Evolutionary conservation across 2,888 invertebrate species (phyloP), one percentile per base, ranked within the genome.

Genomic region (Sussaba pulchella): DNA sequence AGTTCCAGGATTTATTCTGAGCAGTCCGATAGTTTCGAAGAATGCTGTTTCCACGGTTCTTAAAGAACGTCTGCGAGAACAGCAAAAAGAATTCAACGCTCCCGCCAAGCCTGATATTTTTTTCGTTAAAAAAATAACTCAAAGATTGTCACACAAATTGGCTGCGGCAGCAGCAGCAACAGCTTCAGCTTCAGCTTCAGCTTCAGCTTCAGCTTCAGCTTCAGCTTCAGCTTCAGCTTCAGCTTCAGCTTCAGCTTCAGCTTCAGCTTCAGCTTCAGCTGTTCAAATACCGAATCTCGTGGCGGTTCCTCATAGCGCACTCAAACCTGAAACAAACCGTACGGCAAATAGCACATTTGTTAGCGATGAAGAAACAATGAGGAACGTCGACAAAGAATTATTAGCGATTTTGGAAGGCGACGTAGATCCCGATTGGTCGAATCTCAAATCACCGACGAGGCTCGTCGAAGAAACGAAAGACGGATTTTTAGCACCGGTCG

Each of bases 361-460:
- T 14, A 72, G 24, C 64, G 84, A 82, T 45, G 19, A 74, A 43
- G 80, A 84, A n/a, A n/a, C n/a, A n/a, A n/a, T n/a, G n/a, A n/a
- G 81, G 84, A 77, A 67, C 79, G 73, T 89, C 88, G 93, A 94
- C 85, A 93, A 93, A 14, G 94, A 94, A 83, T 87, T 94, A 24
- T 86, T 94, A 12, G 94, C 94, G 0, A 94, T 94, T 83, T 88
- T 94, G 14, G 94, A 94, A 88, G 94, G 94, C 36, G 93, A 94
- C 50, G 93, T 92, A 6, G 94, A 93, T 83, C 92, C 91, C 1
- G 92, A 92, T 63, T 92, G 92, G 92, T 90, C 92, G 0, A 90
- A 92, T 76, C 84, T 92, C 8, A 90, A 91, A 70, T 85, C 89
- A 1, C n/a, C n/a, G n/a, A 89, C 89, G 12, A 83, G 69, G 10